Base-by-base conservation (phyloP, 35 echinoderm and acorn worm genomes). In the Acanthaster planci region DNA sequence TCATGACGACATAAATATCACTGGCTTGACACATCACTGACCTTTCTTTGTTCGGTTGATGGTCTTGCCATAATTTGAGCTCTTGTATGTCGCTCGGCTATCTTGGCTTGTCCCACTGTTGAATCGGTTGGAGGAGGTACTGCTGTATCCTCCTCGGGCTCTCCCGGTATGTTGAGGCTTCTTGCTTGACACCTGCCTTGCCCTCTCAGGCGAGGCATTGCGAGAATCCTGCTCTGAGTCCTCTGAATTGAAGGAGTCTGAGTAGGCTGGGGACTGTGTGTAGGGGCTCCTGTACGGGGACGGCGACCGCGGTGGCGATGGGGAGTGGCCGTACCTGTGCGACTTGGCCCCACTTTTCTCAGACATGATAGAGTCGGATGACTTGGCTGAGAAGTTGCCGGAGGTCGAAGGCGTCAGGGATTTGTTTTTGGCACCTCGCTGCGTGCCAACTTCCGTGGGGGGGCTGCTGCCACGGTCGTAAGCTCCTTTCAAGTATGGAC, bases 211-310 rank as follows among this genome's bases (percentile, higher is more conserved):
- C 0, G 93, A 91, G 8, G 80, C 83, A 22, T 40, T 79, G 64
- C 93, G 82, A 0, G 93, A 91, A 80, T 95, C 93, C 75, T 95
- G 93, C 23, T 76, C 84, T 6, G 93, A 97, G 53, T 92, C 90
- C 59, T 97, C 94, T 0, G 94, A 97, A 52, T 97, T 82, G 86
- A 97, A 97, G 2, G 90, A 97, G 78, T 97, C 94, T 30, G 94
- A 97, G 77, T 95, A 95, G 3, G 60, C 40, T 31, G 84, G 81
- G 58, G 86, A 78, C 1, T 40, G 79, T 17, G 85, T 80, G 42
- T 37, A 30, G 21, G 55, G 38, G 21, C 40, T 55, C 31, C 80
- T 87, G 21, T 72, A 54, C 55, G 35, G 50, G 51, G 23, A 29
- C 14, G 89, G 54, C 38, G 89, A 84, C 27, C 81, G 67, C 2